These are phyloP conservation scores for Netelia inedita DNA, from an alignment of 2,888 invertebrate genomes.

Conservation along the genomic window DNA sequence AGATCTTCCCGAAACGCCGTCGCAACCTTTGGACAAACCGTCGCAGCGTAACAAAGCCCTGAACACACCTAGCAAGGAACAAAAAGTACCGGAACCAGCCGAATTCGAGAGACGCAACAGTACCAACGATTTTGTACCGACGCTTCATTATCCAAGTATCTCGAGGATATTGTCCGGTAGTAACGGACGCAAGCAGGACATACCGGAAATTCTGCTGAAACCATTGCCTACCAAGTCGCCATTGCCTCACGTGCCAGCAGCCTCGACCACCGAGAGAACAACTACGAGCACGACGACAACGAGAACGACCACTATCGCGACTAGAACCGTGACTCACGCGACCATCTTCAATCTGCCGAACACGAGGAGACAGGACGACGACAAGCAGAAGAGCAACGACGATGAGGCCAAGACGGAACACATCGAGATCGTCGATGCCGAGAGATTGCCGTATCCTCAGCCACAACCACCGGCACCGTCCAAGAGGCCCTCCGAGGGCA, in stretches of 20 bases:
- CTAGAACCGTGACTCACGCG: constrained; percentile 78
- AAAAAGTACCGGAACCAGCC: constrained; percentile 70
- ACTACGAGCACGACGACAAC: constrained; percentile 74
- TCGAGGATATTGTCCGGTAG: constrained; percentile 94
- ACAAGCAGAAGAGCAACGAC: constrained; percentile 70
- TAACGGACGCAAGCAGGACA: constrained; percentile 93
- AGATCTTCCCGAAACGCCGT: constrained; percentile 85
- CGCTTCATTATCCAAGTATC: constrained; percentile 92
- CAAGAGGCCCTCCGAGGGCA: constrained; percentile 75
- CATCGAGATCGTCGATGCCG: constrained; percentile 81
- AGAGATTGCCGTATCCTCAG: constrained; percentile 82
- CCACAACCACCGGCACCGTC: constrained; percentile 82
- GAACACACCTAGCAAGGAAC: constrained; percentile 77
- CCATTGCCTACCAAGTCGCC: constrained; percentile 82
- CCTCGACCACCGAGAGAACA: constrained; percentile 80
- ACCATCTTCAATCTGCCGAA: constrained; percentile 83
- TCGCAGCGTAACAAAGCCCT: constrained; percentile 77
- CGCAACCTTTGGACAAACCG: constrained; percentile 76
- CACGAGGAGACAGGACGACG: constrained; percentile 78
- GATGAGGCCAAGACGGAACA: constrained; percentile 79
- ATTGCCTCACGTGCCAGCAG: constrained; percentile 85
- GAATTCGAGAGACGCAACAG: constrained; percentile 77
- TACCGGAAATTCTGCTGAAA: constrained; percentile 91
- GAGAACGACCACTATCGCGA: constrained; percentile 61
- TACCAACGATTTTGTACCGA: constrained; percentile 89